phyloP scores from a whole-genome alignment of 2,797 vertebrate species.

The Yasuhikotakia modesta region DNA sequence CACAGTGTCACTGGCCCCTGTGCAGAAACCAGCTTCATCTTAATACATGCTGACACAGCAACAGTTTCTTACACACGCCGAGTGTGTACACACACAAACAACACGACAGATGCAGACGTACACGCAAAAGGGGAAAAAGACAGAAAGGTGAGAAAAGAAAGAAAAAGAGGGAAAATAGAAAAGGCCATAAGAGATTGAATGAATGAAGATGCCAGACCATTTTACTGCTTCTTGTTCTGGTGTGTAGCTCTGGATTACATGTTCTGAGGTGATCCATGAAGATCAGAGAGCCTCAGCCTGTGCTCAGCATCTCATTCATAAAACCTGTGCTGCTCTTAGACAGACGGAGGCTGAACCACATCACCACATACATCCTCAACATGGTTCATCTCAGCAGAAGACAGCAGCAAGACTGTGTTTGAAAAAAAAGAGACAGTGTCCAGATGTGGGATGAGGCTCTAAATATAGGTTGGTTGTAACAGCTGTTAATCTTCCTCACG shows the following conservation, averaged over 20 bases:
- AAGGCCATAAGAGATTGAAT: not conserved
- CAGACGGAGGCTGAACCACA: constrained; percentile 71
- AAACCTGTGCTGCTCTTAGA: constrained; percentile 63
- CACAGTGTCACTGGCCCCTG: constrained; percentile 27
- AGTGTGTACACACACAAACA: constrained; percentile 6
- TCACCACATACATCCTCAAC: constrained; percentile 26
- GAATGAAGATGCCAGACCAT: not conserved
- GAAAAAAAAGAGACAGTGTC: not conserved
- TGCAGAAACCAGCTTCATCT: constrained; percentile 10
- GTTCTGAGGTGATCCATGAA: too few species aligned
- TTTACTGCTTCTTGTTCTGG: not conserved
- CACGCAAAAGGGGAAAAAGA: not conserved
- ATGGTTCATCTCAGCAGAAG: constrained; percentile 19
- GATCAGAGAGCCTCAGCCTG: not conserved
- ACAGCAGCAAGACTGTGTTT: constrained; percentile 9
- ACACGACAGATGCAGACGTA: constrained; percentile 22
- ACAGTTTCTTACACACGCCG: constrained; percentile 41
- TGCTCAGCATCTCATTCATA: constrained; percentile 68
- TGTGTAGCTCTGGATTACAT: not conserved
- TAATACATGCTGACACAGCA: constrained; percentile 40
- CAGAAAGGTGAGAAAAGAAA: not conserved
- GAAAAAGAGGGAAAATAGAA: not conserved
- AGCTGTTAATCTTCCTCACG: constrained; percentile 27
- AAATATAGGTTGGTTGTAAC: constrained; percentile 47
- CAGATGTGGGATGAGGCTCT: constrained; percentile 34